Conservation (phyloP, 2,888 invertebrate species). For the Himalopsyche anomala region DNA sequence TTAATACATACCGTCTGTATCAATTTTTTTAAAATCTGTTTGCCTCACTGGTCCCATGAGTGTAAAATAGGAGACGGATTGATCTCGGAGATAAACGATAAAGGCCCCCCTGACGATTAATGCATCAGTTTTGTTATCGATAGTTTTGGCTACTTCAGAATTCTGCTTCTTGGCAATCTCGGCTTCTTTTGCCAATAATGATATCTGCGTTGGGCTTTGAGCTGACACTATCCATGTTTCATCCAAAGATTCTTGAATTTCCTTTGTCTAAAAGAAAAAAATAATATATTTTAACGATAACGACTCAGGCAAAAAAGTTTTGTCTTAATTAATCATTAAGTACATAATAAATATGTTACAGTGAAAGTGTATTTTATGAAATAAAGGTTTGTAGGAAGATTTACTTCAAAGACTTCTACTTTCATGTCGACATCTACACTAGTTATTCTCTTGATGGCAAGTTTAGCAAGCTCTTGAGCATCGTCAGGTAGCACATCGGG, state of each 20-base stretch:
- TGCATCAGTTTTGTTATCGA: slow-evolving; percentile 71
- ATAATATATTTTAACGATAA: neutral
- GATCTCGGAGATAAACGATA: slow-evolving; percentile 85
- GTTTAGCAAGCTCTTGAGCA: slow-evolving; percentile 84
- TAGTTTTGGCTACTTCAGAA: neutral
- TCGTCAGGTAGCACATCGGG: slow-evolving; percentile 88
- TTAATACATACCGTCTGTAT: slow-evolving; percentile 80
- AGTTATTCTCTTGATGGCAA: slow-evolving; percentile 90
- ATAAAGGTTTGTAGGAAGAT: slow-evolving; percentile 42
- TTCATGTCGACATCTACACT: slow-evolving; percentile 86
- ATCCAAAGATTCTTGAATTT: slow-evolving; percentile 86
- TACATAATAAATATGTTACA: too few relatives aligned
- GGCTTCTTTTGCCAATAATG: slow-evolving; percentile 79
- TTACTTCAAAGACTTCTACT: slow-evolving; percentile 81
- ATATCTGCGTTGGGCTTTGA: slow-evolving; percentile 86
- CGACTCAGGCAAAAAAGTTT: too few relatives aligned
- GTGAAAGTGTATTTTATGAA: too few relatives aligned
- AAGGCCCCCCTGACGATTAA: slow-evolving; percentile 92
- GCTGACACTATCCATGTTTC: slow-evolving; percentile 95
- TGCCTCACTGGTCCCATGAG: slow-evolving; percentile 81
- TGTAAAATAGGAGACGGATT: slow-evolving; percentile 89
- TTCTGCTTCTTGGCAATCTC: slow-evolving; percentile 67
- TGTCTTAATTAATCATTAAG: too few relatives aligned
- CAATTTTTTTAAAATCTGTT: slow-evolving; percentile 73
- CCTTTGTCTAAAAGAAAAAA: slow-evolving; percentile 76